A percentile compares a stretch with the other conserved stretches of the same genome.
Evolutionary conservation across 2,888 invertebrate species (phyloP).

Genomic region (Hetaerina titia): DNA sequence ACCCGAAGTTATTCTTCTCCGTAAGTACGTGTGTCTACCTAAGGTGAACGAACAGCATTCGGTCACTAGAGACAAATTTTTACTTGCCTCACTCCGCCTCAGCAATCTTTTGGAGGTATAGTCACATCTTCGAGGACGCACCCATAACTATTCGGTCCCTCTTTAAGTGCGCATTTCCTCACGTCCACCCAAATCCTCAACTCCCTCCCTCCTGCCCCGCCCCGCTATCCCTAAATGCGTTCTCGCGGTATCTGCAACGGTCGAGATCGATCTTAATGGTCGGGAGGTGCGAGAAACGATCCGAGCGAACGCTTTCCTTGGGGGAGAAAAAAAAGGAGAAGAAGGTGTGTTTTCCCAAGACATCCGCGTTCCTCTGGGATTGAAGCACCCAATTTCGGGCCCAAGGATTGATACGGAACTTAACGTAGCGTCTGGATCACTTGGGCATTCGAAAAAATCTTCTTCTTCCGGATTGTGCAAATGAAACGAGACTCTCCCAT

Average conservation of each 20-base stretch:
- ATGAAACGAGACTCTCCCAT: no score
- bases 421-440: not conserved
- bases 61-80: no score
- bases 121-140: no score
- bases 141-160: not conserved
- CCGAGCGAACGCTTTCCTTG: not conserved
- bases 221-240: not conserved
- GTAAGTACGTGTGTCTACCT: no score
- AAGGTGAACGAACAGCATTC: no score
- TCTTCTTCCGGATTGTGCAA: no score
- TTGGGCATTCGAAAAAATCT: not conserved
- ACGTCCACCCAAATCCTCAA: not conserved
- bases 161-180: not conserved
- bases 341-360: not conserved
- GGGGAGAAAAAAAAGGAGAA: not conserved
- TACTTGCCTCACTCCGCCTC: no score
- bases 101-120: no score
- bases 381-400: not conserved
- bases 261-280: not conserved
- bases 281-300: not conserved
- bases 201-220: not conserved
- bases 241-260: not conserved
- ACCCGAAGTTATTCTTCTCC: no score
- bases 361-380: constrained; percentile 4
- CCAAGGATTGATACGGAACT: not conserved